phyloP scores from a whole-genome alignment of 2,797 vertebrate species.

The Sebastes minor region DNA sequence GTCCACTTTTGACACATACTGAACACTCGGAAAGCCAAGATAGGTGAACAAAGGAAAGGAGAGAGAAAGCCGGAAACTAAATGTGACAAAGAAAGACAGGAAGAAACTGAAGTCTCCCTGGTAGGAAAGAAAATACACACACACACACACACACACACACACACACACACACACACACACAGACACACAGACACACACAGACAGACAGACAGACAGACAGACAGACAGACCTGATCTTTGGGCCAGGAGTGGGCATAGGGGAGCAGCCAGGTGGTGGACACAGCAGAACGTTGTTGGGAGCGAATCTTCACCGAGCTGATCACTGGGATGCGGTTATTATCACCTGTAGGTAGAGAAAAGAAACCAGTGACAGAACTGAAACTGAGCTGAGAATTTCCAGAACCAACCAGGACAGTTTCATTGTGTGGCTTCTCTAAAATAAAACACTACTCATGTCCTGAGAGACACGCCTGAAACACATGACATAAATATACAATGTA shows the following conservation, averaged over 20 bases:
- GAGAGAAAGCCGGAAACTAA: background rate
- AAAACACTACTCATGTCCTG: background rate
- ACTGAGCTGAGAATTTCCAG: background rate
- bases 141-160: conserved; percentile 50
- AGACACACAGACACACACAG: no score
- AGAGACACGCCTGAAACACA: background rate
- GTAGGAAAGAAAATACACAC: background rate
- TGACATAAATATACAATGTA: background rate
- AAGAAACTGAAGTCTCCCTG: background rate
- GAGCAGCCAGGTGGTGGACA: conserved; percentile 93
- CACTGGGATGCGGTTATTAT: conserved; percentile 94
- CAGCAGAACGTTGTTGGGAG: conserved; percentile 91
- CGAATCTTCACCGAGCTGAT: conserved; percentile 94
- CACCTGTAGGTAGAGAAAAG: conserved; percentile 79
- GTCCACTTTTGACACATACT: background rate
- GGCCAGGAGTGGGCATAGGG: conserved; percentile 92
- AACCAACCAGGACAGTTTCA: background rate
- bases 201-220: no score
- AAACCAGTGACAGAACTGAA: conserved; percentile 19
- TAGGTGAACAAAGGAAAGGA: background rate
- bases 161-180: background rate
- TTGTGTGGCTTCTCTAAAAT: background rate
- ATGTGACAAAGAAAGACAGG: background rate
- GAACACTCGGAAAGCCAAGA: background rate
- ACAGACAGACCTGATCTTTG: conserved; percentile 76